These are phyloP conservation scores for Artibeus lituratus DNA, from an alignment of 2,797 vertebrate genomes.

Conservation along the genomic window DNA sequence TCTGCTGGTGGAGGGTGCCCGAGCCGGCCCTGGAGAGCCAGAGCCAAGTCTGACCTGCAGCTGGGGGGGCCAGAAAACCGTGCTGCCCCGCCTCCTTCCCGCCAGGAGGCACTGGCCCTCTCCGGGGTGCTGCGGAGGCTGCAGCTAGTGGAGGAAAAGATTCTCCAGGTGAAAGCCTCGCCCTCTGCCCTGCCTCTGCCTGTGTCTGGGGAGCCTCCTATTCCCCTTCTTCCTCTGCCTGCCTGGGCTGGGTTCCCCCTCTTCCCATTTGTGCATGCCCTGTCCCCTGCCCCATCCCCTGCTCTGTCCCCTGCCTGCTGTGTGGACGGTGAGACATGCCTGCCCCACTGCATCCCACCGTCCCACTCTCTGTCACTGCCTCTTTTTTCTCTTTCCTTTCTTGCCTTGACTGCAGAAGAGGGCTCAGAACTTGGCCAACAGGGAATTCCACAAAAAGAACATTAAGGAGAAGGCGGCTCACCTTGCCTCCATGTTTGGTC, in stretches of 20 bases:
- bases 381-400: conserved; percentile 62
- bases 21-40: conserved; percentile 85
- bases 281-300: not conserved
- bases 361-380: not conserved
- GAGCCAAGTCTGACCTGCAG: conserved; percentile 80
- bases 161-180: conserved; percentile 92
- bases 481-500: conserved; percentile 91
- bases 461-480: conserved; percentile 97
- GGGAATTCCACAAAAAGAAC: conserved; percentile 97
- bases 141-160: conserved; percentile 93
- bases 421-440: conserved; percentile 92
- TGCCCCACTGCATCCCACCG: not conserved
- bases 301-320: not conserved
- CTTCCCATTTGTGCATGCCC: not conserved
- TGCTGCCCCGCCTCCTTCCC: conserved; percentile 82
- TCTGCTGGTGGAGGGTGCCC: conserved; percentile 78
- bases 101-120: conserved; percentile 88
- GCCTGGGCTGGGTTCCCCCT: not conserved
- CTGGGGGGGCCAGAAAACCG: conserved; percentile 70
- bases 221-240: too few relatives aligned
- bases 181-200: conserved; percentile 8
- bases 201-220: not conserved
- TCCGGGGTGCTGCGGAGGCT: conserved; percentile 94
- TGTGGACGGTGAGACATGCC: not conserved
- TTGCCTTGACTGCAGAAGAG: conserved; percentile 87